Evolutionary conservation across 2,113 vertebrate genomes (phyloP), one percentile per base, ranked within the genome.

Genomic region (Pteropus alecto): DNA sequence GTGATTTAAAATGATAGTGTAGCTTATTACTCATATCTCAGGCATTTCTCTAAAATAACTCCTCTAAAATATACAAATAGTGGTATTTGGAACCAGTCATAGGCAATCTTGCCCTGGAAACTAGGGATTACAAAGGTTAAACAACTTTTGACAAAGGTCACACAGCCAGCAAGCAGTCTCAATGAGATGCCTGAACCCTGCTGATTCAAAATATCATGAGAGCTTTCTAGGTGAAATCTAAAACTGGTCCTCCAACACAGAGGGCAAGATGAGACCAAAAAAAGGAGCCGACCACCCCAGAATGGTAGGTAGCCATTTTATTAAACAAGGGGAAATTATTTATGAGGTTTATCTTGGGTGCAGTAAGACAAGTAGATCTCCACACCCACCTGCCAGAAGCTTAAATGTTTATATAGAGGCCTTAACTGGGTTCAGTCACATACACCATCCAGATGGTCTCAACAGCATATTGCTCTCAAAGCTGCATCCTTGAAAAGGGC

Each of bases 1-100:
- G 26, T 74, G 70, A 96, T 48, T 61, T 76, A 73, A 95, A 94
- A 68, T 22, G 14, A 21, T 67, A 68, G 6, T 26, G n/a, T 1
- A 51, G 19, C 22, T 33, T 63, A 26, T 67, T 46, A 43, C 26
- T 71, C 48, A 61, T 56, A 83, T 3, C 58, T 0, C 11, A 48
- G 21, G n/a, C 78, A 58, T 68, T 83, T 92, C 61, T 86, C 48
- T 54, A 78, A 35, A 70, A 90, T 30, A 26, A 33, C 14, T 71
- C 43, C 24, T 73, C 15, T 7, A 35, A 70, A 26, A 24, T 24
- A 24, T 30, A 60, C 21, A n/a, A 89, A 54, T 48, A 4, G 26
- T 58, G n/a, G 15, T 18, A 41, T 26, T 26, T 48, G 19, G 3
- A 78, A 56, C 11, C 13, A 33, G 21, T 68, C 22, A 24, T 33